phyloP scores from a whole-genome alignment of 2,888 invertebrate species.

The Epinotia demarniana region DNA sequence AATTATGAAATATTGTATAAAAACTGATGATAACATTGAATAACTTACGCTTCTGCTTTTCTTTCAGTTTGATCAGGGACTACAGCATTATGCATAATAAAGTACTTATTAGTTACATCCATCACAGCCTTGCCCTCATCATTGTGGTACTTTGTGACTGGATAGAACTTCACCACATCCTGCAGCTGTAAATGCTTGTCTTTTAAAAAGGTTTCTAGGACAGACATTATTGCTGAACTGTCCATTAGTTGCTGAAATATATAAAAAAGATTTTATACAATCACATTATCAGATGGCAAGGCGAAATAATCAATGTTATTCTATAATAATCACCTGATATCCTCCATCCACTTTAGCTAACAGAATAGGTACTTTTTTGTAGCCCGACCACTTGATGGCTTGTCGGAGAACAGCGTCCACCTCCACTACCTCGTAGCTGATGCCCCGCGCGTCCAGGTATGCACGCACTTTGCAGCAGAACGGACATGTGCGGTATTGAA shows the following conservation, averaged over 20 bases:
- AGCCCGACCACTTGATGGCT: constrained; percentile 96
- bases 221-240: constrained; percentile 96
- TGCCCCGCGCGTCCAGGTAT: constrained; percentile 95
- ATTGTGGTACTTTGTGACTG: constrained; percentile 87
- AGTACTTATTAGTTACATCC: constrained; percentile 95
- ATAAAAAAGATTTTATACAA: too few species aligned
- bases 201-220: constrained; percentile 90
- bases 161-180: constrained; percentile 91
- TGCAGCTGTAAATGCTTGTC: constrained; percentile 85
- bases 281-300: too few species aligned
- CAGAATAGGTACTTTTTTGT: constrained; percentile 97
- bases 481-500: constrained; percentile 99
- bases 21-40: neutral
- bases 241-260: constrained; percentile 92
- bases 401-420: constrained; percentile 97
- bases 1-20: neutral
- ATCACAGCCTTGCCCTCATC: constrained; percentile 87
- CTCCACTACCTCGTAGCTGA: constrained; percentile 98
- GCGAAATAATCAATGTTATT: neutral
- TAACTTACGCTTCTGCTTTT: constrained; percentile 84
- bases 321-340: constrained; percentile 85
- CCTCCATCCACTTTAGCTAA: constrained; percentile 89
- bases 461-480: constrained; percentile 98
- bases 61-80: constrained; percentile 79
- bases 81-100: constrained; percentile 90